Percentiles rank a stretch among this genome's conserved stretches.
Evolutionary conservation across 2,888 invertebrate species (phyloP).

Genomic region (Mamestra brassicae): DNA sequence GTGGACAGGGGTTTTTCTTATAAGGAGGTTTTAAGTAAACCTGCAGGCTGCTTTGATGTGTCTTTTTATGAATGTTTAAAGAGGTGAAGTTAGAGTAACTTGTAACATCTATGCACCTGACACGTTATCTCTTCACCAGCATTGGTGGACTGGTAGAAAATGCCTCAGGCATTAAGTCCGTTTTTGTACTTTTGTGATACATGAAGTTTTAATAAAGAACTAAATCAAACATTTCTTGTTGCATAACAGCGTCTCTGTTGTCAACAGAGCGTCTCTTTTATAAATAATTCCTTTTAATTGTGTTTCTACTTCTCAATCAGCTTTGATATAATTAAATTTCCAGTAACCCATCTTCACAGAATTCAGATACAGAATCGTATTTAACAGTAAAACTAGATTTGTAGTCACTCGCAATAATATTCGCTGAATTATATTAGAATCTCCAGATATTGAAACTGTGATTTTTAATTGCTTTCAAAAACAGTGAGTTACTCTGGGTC

Average conservation of each 20-base stretch:
- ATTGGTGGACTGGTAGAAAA: too few species aligned
- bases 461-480: constrained; percentile 8
- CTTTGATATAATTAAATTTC: constrained; percentile 10
- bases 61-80: not conserved
- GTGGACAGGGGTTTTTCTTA: not conserved
- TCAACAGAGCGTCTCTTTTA: not conserved
- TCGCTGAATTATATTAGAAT: constrained; percentile 48
- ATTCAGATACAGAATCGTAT: constrained; percentile 18
- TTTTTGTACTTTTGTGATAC: too few species aligned
- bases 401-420: constrained; percentile 47
- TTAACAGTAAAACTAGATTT: constrained; percentile 40
- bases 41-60: not conserved
- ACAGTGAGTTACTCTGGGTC: not conserved
- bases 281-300: constrained; percentile 3
- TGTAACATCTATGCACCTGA: too few species aligned
- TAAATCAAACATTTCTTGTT: not conserved
- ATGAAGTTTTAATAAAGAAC: too few species aligned
- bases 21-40: not conserved
- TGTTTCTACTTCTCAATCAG: not conserved
- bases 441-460: constrained; percentile 11
- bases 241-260: too few species aligned
- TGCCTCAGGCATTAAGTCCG: too few species aligned
- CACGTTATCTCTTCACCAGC: too few species aligned
- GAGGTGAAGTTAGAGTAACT: too few species aligned
- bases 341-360: constrained; percentile 21